Base-by-base conservation (phyloP, 2,888 invertebrate species). In the Piscicola geometra region DNA sequence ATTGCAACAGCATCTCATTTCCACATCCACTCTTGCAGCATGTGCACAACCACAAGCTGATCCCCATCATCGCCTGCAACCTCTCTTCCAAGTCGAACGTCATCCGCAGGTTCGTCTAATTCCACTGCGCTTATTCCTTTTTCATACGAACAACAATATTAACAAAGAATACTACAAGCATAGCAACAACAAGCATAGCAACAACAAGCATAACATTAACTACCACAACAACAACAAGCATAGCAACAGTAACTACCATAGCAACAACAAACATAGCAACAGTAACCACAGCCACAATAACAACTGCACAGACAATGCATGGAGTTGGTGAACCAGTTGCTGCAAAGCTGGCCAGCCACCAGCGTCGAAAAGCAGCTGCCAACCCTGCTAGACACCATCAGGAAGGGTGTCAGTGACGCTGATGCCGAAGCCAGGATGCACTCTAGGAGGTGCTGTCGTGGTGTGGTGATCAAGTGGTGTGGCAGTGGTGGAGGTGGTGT, bases 21-120 rank as follows among this genome's bases (percentile, higher is more conserved):
- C n/a, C n/a, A n/a, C n/a, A n/a, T n/a, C n/a, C 15, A 67, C 41
- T n/a, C 15, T 66, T 64, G 73, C 81, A 84, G 83, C 78, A 84
- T 78, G 83, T 82, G 70, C 83, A 82, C 77, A 79, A 81, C 67
- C 81, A 81, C 35, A 78, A 84, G 60, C 81, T 85, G 72, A 82
- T 85, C 78, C 85, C 85, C 32, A 81, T 85, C 35, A 80, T 85
- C 72, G 82, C 90, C 15, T 89, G 81, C 76, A 88, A 93, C 80
- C 78, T 86, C 76, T 89, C 89, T 78, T 91, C 93, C 82, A 97
- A 96, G 87, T 93, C 94, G 79, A 93, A 92, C 87, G 94, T 96
- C 82, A 94, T 97, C 80, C 89, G 97, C 36, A 77, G 76, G 79
- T 79, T 68, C n/a, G 5, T 68, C n/a, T n/a, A n/a, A n/a, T n/a